phyloP scores from a whole-genome alignment of 2,113 vertebrate species.

The Aleadryas rufinucha region DNA sequence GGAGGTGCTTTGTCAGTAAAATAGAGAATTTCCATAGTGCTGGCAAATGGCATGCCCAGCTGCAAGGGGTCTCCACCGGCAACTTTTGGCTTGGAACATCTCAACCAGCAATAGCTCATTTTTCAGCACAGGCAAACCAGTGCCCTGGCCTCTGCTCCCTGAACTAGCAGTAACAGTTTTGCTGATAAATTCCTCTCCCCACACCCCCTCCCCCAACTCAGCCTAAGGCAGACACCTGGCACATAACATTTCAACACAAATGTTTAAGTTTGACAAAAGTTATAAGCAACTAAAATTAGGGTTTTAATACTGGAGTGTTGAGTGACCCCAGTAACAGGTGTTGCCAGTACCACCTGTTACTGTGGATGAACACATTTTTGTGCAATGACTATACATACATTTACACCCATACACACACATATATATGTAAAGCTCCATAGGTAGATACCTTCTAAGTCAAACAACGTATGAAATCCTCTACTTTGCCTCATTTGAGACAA shows the following conservation, averaged over 20 bases:
- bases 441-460: neutral
- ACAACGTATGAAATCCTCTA: neutral
- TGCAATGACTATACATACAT: neutral
- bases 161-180: slow-evolving; percentile 9
- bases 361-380: slow-evolving; percentile 35
- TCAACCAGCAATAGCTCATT: neutral
- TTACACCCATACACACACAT: neutral
- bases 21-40: fast-evolving
- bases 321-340: slow-evolving; percentile 57
- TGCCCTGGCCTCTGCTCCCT: neutral
- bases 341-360: slow-evolving; percentile 44
- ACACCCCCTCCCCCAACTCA: neutral
- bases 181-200: slow-evolving; percentile 33
- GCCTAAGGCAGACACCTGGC: slow-evolving; percentile 64
- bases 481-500: neutral
- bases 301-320: slow-evolving; percentile 46
- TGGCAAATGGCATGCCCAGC: neutral
- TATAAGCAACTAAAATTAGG: slow-evolving; percentile 59
- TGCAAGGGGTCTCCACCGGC: neutral
- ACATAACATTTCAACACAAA: slow-evolving; percentile 56
- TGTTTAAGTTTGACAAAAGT: slow-evolving; percentile 60
- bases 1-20: neutral
- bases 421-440: neutral
- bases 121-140: slow-evolving; percentile 3
- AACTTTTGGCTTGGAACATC: neutral